These are phyloP conservation scores for Vimba vimba DNA, from an alignment of 2,113 vertebrate species.

Conservation along the genomic window DNA sequence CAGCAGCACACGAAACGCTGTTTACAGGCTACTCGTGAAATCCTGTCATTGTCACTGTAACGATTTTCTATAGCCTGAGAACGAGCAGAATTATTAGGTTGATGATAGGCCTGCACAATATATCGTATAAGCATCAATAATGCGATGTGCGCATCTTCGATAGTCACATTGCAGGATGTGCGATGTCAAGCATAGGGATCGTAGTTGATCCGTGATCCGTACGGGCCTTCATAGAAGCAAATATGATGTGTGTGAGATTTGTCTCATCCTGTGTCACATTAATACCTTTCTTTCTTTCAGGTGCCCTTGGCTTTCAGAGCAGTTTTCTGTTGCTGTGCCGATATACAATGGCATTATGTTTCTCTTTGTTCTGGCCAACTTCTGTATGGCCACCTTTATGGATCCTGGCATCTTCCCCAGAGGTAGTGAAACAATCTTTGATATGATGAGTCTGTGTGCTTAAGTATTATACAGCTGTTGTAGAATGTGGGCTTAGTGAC, in stretches of 20 bases:
- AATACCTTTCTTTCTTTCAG: slow-evolving; percentile 64
- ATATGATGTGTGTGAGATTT: background rate
- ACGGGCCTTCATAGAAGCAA: too few relatives aligned
- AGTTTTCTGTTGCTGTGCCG: slow-evolving; percentile 87
- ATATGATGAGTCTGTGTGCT: background rate
- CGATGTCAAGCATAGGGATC: too few relatives aligned
- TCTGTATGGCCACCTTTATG: slow-evolving; percentile 99
- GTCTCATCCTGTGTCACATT: background rate
- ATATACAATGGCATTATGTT: slow-evolving; percentile 95
- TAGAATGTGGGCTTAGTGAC: background rate
- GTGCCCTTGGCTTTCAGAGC: slow-evolving; percentile 91
- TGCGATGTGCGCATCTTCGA: too few relatives aligned
- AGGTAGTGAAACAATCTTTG: slow-evolving; percentile 75
- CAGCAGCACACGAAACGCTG: too few relatives aligned
- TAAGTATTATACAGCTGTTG: background rate
- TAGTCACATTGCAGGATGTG: too few relatives aligned
- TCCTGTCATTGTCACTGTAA: too few relatives aligned
- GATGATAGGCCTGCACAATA: too few relatives aligned
- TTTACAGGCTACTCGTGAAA: too few relatives aligned
- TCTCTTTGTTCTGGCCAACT: slow-evolving; percentile 96
- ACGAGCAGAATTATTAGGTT: too few relatives aligned
- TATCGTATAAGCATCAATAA: too few relatives aligned
- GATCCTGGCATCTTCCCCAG: slow-evolving; percentile 96
- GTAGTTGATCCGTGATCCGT: too few relatives aligned
- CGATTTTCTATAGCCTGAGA: too few relatives aligned